A percentile compares a stretch with the other conserved stretches of the same genome.
These are phyloP conservation scores for Caligus rogercresseyi DNA, from an alignment of 1,140 invertebrate genomes.

Conservation along the genomic window DNA sequence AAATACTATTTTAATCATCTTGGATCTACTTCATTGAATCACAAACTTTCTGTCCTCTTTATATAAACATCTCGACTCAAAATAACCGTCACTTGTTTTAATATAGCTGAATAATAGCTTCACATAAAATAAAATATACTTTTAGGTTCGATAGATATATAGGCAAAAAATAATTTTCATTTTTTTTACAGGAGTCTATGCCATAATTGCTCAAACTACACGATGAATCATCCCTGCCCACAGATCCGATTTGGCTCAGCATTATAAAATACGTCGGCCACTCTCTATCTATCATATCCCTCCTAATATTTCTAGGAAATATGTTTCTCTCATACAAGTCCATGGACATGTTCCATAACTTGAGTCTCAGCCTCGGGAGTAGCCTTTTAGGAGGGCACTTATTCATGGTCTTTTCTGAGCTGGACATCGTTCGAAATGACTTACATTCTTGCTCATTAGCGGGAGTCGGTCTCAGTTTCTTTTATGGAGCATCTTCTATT, in stretches of 20 bases:
- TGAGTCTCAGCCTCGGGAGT: constrained; percentile 2
- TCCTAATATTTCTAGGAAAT: neutral
- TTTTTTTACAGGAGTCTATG: no score
- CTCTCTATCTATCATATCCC: neutral
- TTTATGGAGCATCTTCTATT: neutral
- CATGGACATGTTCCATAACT: constrained; percentile 17
- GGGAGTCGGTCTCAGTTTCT: constrained; percentile 9
- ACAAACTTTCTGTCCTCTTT: no score
- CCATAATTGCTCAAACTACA: constrained; percentile 1
- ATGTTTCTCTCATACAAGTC: neutral
- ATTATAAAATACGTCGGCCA: constrained; percentile 11
- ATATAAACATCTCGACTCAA: no score
- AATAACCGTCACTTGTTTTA: no score
- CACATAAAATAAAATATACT: neutral
- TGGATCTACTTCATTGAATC: no score
- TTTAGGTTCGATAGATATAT: neutral
- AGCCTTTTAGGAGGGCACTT: neutral
- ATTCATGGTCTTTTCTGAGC: constrained; percentile 15
- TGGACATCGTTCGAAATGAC: constrained; percentile 4
- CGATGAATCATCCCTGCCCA: neutral
- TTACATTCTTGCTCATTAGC: neutral
- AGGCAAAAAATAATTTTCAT: no score
- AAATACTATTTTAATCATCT: no score
- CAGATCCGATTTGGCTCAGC: constrained; percentile 12
- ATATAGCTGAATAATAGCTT: neutral